A percentile compares a stretch with the other conserved stretches of the same genome.
Evolutionary conservation across 2,888 invertebrate species (phyloP).

Genomic region (Teleogryllus oceanicus): DNA sequence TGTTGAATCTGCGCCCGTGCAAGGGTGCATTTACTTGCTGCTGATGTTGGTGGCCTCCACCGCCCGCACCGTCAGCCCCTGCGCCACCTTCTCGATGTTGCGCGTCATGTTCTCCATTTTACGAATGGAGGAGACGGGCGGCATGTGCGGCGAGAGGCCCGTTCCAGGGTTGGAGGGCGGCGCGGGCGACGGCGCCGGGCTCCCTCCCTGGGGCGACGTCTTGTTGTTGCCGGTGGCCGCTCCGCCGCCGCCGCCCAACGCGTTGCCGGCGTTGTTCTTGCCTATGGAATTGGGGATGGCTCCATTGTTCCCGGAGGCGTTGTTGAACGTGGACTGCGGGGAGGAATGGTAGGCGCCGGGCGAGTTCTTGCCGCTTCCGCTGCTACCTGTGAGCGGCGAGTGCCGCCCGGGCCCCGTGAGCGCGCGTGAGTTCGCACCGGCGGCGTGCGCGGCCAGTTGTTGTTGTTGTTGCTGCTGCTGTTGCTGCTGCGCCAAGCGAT

Average conservation of each 20-base stretch:
- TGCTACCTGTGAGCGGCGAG: not conserved
- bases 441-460: no score
- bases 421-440: no score
- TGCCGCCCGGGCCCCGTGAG: not conserved
- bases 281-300: constrained; percentile 12
- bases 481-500: constrained; percentile 6
- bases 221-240: not conserved
- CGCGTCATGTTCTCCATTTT: constrained; percentile 41
- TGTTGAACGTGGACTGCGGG: constrained; percentile 20
- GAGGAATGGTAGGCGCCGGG: no score
- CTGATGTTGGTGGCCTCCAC: constrained; percentile 33
- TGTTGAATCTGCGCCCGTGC: no score
- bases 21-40: not conserved
- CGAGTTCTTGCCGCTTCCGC: not conserved
- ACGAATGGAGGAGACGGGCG: constrained; percentile 39
- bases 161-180: not conserved
- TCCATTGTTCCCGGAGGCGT: not conserved
- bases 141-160: constrained; percentile 32
- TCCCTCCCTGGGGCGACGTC: not conserved
- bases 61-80: constrained; percentile 41
- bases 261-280: constrained; percentile 12
- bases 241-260: not conserved
- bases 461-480: not conserved
- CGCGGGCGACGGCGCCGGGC: not conserved
- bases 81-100: constrained; percentile 42